Conservation (phyloP, 2,797 vertebrate species). For the Manis pentadactyla region DNA sequence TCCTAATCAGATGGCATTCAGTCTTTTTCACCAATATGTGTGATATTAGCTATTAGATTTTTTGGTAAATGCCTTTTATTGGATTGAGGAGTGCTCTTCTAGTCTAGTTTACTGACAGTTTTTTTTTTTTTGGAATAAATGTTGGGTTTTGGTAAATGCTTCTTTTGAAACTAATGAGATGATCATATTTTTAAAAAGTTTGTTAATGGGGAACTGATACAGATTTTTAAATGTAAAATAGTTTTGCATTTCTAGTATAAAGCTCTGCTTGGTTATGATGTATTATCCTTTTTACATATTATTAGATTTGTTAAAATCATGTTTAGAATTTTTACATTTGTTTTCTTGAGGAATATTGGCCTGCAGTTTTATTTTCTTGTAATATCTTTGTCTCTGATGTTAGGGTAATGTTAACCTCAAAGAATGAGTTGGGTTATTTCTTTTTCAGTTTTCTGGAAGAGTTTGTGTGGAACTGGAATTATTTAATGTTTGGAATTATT, state of each 20-base stretch:
- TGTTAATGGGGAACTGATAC: not conserved
- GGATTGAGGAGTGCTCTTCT: not conserved
- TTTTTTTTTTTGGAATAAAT: not conserved
- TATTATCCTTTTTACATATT: not conserved
- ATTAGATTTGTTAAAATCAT: not conserved
- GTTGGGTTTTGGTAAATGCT: not conserved
- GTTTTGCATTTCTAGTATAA: not conserved
- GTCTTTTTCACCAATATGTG: not conserved
- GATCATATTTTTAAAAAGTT: not conserved
- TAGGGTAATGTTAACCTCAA: not conserved
- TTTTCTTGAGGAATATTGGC: not conserved
- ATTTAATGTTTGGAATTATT: not conserved
- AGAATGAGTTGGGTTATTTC: not conserved
- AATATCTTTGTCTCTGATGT: not conserved
- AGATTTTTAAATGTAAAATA: not conserved
- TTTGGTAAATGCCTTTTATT: not conserved
- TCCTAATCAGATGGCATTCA: not conserved
- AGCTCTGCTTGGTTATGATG: not conserved
- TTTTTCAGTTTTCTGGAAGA: not conserved
- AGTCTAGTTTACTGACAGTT: not conserved
- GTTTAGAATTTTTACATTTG: not conserved
- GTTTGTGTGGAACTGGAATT: not conserved
- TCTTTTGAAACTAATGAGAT: not conserved
- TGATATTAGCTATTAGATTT: not conserved
- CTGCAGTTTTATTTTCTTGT: not conserved